Evolutionary conservation across 30 jellyfish, hydroid and myxozoan species (phyloP).

Genomic region (Haliclystus octoradiatus): DNA sequence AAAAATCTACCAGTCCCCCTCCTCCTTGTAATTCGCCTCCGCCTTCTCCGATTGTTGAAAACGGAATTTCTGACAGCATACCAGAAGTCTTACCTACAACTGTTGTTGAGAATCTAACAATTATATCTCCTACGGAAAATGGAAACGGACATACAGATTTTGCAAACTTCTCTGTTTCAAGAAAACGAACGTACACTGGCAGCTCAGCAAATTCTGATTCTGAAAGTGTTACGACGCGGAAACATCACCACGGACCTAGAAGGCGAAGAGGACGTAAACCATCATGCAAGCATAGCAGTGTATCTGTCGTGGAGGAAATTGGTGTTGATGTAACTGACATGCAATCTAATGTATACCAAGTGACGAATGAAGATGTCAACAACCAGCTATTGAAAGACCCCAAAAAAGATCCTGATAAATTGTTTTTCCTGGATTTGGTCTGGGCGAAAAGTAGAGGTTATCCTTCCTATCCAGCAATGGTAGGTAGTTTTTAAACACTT

Average conservation of each 20-base stretch:
- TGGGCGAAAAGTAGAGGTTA: constrained; percentile 99
- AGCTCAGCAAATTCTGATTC: constrained; percentile 97
- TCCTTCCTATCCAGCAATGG: constrained; percentile 99
- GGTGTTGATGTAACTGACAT: constrained; percentile 60
- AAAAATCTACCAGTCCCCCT: background rate
- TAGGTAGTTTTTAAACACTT: background rate
- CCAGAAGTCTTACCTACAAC: background rate
- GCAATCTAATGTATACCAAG: constrained; percentile 75
- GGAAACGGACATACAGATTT: constrained; percentile 11
- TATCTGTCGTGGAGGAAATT: constrained; percentile 62
- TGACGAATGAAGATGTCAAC: constrained; percentile 63
- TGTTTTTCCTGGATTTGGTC: constrained; percentile 62
- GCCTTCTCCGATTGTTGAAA: background rate
- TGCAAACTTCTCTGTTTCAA: constrained; percentile 13
- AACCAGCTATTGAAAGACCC: constrained; percentile 63
- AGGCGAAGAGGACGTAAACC: constrained; percentile 79
- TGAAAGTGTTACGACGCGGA: constrained; percentile 56
- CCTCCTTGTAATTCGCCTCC: background rate
- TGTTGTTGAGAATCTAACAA: background rate
- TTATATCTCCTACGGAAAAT: background rate
- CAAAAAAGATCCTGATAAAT: constrained; percentile 53
- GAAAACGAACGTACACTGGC: constrained; percentile 92
- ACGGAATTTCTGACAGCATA: background rate
- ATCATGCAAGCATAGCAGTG: constrained; percentile 22
- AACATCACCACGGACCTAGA: constrained; percentile 18